These are phyloP conservation scores for Pyrrhia umbra DNA, from an alignment of 2,888 invertebrate species.

Conservation along the genomic window DNA sequence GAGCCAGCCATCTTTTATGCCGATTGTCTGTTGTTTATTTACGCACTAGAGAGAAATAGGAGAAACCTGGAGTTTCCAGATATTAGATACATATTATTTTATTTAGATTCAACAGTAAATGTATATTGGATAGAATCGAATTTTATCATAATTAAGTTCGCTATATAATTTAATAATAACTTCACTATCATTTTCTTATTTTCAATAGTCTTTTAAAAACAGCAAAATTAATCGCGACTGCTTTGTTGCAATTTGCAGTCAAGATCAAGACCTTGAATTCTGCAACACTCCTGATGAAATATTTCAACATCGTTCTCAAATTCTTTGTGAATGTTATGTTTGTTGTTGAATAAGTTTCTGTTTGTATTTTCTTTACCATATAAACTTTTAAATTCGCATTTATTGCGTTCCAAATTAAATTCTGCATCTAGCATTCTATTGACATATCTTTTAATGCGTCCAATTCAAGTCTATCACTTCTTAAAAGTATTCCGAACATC, in stretches of 20 bases:
- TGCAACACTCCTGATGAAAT: conserved; percentile 44
- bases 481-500: too few species aligned
- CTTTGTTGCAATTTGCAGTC: conserved; percentile 45
- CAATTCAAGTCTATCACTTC: too few species aligned
- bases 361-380: not conserved
- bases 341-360: conserved; percentile 14
- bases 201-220: conserved; percentile 14
- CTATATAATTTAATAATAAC: too few species aligned
- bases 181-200: conserved; percentile 3
- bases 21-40: conserved; percentile 33
- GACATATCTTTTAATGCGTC: too few species aligned
- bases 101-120: too few species aligned
- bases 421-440: too few species aligned
- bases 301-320: conserved; percentile 48
- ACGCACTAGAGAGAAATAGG: not conserved
- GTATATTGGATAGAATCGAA: too few species aligned
- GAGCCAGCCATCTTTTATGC: conserved; percentile 30
- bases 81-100: too few species aligned
- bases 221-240: conserved; percentile 25
- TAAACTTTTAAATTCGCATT: not conserved
- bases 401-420: too few species aligned
- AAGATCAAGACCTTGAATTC: conserved; percentile 55
- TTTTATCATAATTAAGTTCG: too few species aligned
- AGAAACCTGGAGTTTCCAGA: not conserved
- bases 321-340: conserved; percentile 34